Evolutionary conservation across 2,113 vertebrate genomes (phyloP).

Genomic region (Trichechus manatus): DNA sequence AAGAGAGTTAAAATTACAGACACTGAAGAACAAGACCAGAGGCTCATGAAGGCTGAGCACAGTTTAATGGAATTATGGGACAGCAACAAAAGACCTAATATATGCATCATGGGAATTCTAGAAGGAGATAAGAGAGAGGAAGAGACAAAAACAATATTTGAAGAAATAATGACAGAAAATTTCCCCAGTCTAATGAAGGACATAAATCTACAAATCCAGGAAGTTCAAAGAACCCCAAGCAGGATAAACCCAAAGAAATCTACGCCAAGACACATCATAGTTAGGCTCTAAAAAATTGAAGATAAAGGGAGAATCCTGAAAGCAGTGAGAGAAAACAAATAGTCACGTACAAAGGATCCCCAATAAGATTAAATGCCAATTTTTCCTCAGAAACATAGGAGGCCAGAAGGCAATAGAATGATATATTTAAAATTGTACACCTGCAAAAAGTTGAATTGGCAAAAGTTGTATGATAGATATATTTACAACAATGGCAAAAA

Average conservation of each 20-base stretch:
- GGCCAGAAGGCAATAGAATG: too few species aligned
- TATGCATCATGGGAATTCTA: not conserved
- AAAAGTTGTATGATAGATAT: too few species aligned
- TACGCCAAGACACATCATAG: not conserved
- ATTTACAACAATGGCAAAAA: too few species aligned
- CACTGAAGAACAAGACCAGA: too few species aligned
- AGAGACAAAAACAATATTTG: not conserved
- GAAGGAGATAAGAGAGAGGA: not conserved
- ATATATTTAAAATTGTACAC: too few species aligned
- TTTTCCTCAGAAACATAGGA: too few species aligned
- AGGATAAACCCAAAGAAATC: not conserved
- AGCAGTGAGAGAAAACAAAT: not conserved
- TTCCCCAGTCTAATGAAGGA: not conserved
- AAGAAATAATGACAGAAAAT: not conserved
- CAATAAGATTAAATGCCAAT: not conserved
- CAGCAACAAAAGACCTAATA: too few species aligned
- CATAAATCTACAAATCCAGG: not conserved
- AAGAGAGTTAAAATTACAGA: too few species aligned
- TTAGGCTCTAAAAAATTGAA: not conserved
- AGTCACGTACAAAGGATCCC: not conserved
- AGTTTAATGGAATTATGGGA: too few species aligned
- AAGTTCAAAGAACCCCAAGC: not conserved
- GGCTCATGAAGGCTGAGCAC: too few species aligned
- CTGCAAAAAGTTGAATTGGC: too few species aligned
- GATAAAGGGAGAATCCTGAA: not conserved